These are phyloP conservation scores for Carabus problematicus DNA, from an alignment of 2,888 invertebrate genomes.

Conservation along the genomic window DNA sequence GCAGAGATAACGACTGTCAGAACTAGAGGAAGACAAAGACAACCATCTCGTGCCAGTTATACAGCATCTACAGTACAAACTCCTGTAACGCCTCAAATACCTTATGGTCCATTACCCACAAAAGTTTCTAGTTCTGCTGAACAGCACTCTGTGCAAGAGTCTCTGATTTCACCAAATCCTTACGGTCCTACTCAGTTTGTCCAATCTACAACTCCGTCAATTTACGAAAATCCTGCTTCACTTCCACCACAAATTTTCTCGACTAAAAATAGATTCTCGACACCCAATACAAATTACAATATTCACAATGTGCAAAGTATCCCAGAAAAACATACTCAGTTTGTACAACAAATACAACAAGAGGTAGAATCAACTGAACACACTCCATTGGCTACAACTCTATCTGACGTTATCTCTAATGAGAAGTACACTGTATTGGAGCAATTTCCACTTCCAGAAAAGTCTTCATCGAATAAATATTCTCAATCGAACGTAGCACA, in stretches of 20 bases:
- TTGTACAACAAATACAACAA: neutral
- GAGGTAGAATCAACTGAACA: slow-evolving; percentile 21
- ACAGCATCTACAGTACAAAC: slow-evolving; percentile 18
- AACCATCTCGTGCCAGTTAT: slow-evolving; percentile 24
- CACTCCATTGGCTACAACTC: slow-evolving; percentile 28
- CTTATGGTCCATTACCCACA: slow-evolving; percentile 36
- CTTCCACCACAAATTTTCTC: slow-evolving; percentile 35
- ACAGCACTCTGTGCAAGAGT: slow-evolving; percentile 21
- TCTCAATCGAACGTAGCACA: slow-evolving; percentile 37
- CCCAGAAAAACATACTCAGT: slow-evolving; percentile 27
- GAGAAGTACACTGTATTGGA: slow-evolving; percentile 53
- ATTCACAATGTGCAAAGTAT: slow-evolving; percentile 21
- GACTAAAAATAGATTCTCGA: slow-evolving; percentile 34
- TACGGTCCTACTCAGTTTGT: slow-evolving; percentile 34
- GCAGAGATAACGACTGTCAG: slow-evolving; percentile 21
- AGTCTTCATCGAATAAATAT: slow-evolving; percentile 26
- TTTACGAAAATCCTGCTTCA: slow-evolving; percentile 15
- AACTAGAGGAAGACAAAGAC: slow-evolving; percentile 28
- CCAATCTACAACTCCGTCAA: slow-evolving; percentile 21
- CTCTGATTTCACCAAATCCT: slow-evolving; percentile 30
- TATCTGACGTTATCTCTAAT: slow-evolving; percentile 40
- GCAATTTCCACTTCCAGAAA: slow-evolving; percentile 50
- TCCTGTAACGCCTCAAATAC: slow-evolving; percentile 27
- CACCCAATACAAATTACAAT: slow-evolving; percentile 16
- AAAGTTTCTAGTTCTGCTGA: slow-evolving; percentile 12